Evolutionary conservation across 2,888 invertebrate species (phyloP), one percentile per base, ranked within the genome.

Genomic region (Peribatodes rhomboidaria): DNA sequence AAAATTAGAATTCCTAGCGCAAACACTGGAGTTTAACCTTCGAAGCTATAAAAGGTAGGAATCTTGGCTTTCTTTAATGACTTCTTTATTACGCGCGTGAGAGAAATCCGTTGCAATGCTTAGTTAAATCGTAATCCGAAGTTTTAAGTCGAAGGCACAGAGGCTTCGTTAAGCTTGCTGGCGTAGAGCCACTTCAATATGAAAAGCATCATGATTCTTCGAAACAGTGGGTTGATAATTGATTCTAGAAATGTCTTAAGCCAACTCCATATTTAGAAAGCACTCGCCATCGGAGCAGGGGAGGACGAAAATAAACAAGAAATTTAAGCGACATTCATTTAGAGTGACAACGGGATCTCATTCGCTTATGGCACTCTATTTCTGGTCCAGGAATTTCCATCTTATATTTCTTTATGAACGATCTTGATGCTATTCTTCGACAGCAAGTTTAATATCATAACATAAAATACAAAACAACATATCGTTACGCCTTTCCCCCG

Each of bases 251-350:
- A 77, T 78, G 72, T 75, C 42, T 70, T 70, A 72, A 79, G 74
- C 74, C 74, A 76, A 73, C 73, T 82, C 81, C 79, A 71, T 74
- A 82, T 84, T 83, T 83, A 84, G 85, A 83, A 78, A 78, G 71
- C 79, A 77, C 75, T 71, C 78, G 69, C 73, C 56, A 67, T 56
- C 77, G 73, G 75, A 77, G 79, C 70, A 75, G 83, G 84, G 65
- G 86, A 50, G 77, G 79, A 87, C 88, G 75, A 84, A 89, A 92
- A 91, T 91, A 91, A 86, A 85, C 89, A 79, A 82, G 87, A 88
- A 87, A 89, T 87, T 85, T 86, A 84, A 85, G 79, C 77, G 81
- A 82, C 87, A 88, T 90, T 87, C 88, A 90, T 90, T 87, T 86
- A 82, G 86, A 84, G 87, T 86, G 89, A 88, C 90, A 88, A 78